These are phyloP conservation scores for Hemitrygon akajei DNA, from an alignment of 2,797 vertebrate genomes.

Conservation along the genomic window DNA sequence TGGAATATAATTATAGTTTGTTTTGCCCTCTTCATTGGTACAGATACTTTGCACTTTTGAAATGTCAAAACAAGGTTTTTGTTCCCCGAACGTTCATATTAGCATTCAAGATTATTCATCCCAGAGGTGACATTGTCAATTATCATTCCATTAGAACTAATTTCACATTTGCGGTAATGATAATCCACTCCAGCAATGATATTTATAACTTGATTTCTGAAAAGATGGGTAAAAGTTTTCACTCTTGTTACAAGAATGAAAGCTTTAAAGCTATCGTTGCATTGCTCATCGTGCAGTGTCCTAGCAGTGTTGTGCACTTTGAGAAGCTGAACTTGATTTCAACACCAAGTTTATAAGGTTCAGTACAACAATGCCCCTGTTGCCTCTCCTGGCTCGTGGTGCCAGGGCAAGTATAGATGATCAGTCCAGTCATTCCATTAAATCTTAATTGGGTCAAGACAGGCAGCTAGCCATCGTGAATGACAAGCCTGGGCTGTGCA, in stretches of 20 bases:
- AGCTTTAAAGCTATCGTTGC: background rate
- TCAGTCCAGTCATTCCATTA: too few relatives aligned
- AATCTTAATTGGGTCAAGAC: too few relatives aligned
- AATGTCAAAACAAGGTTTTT: background rate
- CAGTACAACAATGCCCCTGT: background rate
- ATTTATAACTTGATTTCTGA: background rate
- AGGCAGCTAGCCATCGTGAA: too few relatives aligned
- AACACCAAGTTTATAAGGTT: background rate
- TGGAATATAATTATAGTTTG: background rate
- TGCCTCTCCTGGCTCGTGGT: too few relatives aligned
- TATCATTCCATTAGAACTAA: background rate
- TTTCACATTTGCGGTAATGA: background rate
- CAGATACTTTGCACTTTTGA: background rate
- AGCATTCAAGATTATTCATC: conserved; percentile 7
- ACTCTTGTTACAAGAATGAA: background rate
- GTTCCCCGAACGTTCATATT: background rate
- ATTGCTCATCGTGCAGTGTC: background rate
- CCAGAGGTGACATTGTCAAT: conserved; percentile 5
- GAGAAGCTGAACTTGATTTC: background rate
- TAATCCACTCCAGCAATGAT: background rate
- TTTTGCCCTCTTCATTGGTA: background rate
- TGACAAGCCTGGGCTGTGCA: too few relatives aligned
- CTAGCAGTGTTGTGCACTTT: background rate
- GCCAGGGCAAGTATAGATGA: too few relatives aligned
- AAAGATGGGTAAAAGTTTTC: background rate